Evolutionary conservation across 1,140 invertebrate genomes (phyloP).

Genomic region (Globodera ellingtonae): DNA sequence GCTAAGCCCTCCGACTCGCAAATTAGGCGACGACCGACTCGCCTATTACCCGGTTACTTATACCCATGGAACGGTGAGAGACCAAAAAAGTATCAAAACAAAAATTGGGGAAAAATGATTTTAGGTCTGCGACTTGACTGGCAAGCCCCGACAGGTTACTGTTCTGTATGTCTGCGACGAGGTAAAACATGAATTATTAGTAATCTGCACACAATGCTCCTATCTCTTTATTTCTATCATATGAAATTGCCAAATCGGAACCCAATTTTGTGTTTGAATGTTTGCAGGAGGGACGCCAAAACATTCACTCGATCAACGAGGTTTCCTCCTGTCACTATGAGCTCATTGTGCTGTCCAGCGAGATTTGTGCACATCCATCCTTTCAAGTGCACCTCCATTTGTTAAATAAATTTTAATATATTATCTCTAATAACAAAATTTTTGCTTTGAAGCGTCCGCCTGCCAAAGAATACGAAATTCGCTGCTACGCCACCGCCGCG

Average conservation of each 20-base stretch:
- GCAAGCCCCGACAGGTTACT: constrained; percentile 61
- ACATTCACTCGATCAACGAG: constrained; percentile 86
- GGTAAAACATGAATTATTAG: constrained; percentile 36
- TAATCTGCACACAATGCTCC: no score
- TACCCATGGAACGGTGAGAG: neutral
- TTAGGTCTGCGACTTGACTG: constrained; percentile 82
- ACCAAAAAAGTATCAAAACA: neutral
- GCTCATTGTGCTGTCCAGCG: constrained; percentile 80
- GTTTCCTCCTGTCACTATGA: constrained; percentile 91
- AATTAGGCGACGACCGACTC: constrained; percentile 82
- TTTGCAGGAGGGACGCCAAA: constrained; percentile 26
- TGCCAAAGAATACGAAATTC: constrained; percentile 43
- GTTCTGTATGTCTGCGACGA: constrained; percentile 66
- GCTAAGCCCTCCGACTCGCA: constrained; percentile 70
- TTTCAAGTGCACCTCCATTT: constrained; percentile 71
- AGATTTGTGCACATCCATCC: constrained; percentile 83
- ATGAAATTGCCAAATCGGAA: no score
- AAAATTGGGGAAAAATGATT: constrained; percentile 1
- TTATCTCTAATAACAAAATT: no score
- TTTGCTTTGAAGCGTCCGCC: constrained; percentile 63
- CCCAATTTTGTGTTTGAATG: neutral
- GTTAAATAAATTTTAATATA: neutral
- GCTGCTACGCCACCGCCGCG: constrained; percentile 39
- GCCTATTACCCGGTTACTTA: constrained; percentile 71
- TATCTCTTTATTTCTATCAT: neutral